Evolutionary conservation across 2,797 vertebrate species (phyloP).

Genomic region (Eulemur albifrons): DNA sequence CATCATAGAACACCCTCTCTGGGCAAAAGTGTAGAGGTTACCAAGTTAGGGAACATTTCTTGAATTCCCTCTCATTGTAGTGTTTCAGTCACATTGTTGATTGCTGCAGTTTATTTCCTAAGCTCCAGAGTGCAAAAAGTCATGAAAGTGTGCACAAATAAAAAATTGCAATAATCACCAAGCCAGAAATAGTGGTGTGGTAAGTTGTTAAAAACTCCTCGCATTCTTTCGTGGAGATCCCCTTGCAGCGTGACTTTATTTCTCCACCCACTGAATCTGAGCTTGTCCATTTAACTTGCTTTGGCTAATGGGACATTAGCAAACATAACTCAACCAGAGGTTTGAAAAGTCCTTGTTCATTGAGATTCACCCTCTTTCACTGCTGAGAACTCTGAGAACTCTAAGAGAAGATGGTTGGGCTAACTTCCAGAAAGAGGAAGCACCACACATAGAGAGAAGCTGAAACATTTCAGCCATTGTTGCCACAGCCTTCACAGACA

Average conservation of each 20-base stretch:
- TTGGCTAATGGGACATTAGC: neutral
- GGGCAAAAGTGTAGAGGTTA: neutral
- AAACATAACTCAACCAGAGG: neutral
- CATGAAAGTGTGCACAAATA: neutral
- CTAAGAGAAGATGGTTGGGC: neutral
- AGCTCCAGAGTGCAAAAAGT: neutral
- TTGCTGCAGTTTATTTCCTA: neutral
- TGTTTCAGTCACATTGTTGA: neutral
- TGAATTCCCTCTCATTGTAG: neutral
- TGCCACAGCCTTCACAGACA: neutral
- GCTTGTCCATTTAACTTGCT: neutral
- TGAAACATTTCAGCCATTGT: neutral
- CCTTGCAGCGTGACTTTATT: neutral
- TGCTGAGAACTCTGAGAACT: neutral
- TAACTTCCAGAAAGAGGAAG: neutral
- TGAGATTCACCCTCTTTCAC: neutral
- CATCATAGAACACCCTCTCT: neutral
- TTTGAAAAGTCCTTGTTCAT: neutral
- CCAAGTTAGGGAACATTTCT: neutral
- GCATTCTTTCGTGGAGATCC: neutral
- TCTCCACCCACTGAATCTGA: neutral
- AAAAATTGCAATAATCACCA: neutral
- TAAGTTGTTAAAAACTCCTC: neutral
- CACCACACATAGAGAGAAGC: neutral
- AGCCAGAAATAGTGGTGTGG: neutral